phyloP scores from a whole-genome alignment of 2,113 vertebrate species.

The Isurus oxyrinchus region DNA sequence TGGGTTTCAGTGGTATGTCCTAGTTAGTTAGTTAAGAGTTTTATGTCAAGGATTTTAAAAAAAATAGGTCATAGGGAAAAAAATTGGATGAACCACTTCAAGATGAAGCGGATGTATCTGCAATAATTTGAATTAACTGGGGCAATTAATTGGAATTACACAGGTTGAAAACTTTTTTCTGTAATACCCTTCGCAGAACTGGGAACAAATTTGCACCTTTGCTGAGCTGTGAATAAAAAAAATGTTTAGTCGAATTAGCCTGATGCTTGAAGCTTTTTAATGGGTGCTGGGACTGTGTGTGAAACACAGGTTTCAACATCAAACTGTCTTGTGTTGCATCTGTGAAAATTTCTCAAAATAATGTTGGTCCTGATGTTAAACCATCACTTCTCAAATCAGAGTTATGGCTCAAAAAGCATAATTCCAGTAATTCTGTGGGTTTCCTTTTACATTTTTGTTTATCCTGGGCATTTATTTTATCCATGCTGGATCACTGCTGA shows the following conservation, averaged over 20 bases:
- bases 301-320: background rate
- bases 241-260: background rate
- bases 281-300: background rate
- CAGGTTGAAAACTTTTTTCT: background rate
- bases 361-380: background rate
- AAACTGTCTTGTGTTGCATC: background rate
- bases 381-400: background rate
- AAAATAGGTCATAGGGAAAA: background rate
- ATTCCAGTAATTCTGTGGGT: background rate
- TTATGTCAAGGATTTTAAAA: background rate
- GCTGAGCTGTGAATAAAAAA: background rate
- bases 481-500: background rate
- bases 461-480: background rate
- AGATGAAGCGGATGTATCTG: background rate
- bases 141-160: background rate
- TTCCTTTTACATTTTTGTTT: background rate
- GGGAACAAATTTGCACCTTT: background rate
- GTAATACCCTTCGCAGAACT: background rate
- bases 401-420: background rate
- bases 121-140: constrained; percentile 28
- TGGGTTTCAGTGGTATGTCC: background rate
- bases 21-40: background rate
- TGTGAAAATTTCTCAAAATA: constrained; percentile 14
- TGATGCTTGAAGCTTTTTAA: background rate
- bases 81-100: background rate